phyloP scores from a whole-genome alignment of 2,113 vertebrate genomes.

The Coregonus clupeaformis region DNA sequence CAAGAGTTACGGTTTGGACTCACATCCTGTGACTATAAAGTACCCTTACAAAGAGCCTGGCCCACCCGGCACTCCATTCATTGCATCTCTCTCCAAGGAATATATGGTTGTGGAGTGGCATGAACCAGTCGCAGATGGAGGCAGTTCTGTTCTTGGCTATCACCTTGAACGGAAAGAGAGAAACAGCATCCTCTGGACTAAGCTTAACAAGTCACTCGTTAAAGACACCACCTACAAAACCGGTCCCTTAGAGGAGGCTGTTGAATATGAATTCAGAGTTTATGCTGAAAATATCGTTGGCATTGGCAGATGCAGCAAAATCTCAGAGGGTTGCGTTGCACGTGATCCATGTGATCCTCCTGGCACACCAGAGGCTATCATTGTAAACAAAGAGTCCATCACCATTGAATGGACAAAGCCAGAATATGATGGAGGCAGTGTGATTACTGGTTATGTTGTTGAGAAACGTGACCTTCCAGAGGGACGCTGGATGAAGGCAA shows the following conservation, averaged over 20 bases:
- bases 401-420: conserved; percentile 94
- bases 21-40: conserved; percentile 83
- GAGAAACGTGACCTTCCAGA: conserved; percentile 97
- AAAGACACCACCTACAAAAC: conserved; percentile 90
- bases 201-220: conserved; percentile 92
- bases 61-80: conserved; percentile 95
- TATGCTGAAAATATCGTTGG: conserved; percentile 98
- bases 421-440: conserved; percentile 95
- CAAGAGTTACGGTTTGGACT: conserved; percentile 93
- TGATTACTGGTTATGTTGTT: conserved; percentile 92
- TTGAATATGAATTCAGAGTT: conserved; percentile 95
- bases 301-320: conserved; percentile 91
- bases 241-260: conserved; percentile 89
- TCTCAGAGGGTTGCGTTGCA: conserved; percentile 92
- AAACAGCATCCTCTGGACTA: conserved; percentile 96
- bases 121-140: conserved; percentile 92
- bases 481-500: conserved; percentile 95
- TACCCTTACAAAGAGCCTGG: conserved; percentile 97
- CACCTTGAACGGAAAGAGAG: conserved; percentile 97
- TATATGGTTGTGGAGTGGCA: conserved; percentile 95
- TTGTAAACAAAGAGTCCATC: conserved; percentile 88
- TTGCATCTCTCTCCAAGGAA: conserved; percentile 83
- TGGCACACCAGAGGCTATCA: conserved; percentile 88
- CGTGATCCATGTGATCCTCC: conserved; percentile 95
- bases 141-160: conserved; percentile 89